A percentile compares a stretch with the other conserved stretches of the same genome.
phyloP scores from a whole-genome alignment of 2,888 invertebrate genomes.

The Pyrgus malvae region DNA sequence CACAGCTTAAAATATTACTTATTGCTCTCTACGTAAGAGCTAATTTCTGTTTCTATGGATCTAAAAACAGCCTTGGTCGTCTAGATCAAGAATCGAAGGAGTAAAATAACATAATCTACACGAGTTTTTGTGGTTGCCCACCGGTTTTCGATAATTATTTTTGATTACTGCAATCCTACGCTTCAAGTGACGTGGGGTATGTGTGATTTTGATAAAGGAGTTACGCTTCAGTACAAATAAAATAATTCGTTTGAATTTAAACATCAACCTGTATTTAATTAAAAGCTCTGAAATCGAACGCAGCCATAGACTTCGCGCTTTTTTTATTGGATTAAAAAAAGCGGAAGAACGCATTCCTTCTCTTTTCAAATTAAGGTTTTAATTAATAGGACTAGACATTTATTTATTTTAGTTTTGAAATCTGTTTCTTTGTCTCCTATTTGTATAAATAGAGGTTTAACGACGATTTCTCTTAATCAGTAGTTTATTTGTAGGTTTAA shows the following conservation, averaged over 20 bases:
- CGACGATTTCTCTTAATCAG: conserved; percentile 9
- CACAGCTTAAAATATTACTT: conserved; percentile 22
- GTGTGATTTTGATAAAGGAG: conserved; percentile 25
- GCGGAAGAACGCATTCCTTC: too few relatives aligned
- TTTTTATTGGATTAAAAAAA: neutral
- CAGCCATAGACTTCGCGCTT: too few relatives aligned
- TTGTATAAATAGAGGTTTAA: neutral
- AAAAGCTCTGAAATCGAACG: too few relatives aligned
- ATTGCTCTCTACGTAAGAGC: conserved; percentile 28
- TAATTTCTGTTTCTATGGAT: conserved; percentile 31
- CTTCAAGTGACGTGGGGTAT: conserved; percentile 28
- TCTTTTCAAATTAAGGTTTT: too few relatives aligned
- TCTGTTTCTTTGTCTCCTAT: neutral
- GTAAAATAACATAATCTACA: conserved; percentile 56
- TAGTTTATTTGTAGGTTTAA: conserved; percentile 10
- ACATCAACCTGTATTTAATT: too few relatives aligned
- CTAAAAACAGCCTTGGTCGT: conserved; percentile 31
- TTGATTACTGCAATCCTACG: conserved; percentile 52
- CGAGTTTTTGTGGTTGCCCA: conserved; percentile 61
- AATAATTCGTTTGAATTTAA: too few relatives aligned
- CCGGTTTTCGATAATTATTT: conserved; percentile 63
- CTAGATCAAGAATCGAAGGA: conserved; percentile 50
- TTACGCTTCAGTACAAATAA: neutral
- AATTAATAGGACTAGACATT: too few relatives aligned
- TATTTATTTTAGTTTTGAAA: neutral